Percentiles rank a stretch among this genome's conserved stretches.
Conservation (phyloP, 2,888 invertebrate genomes). For the Mimachlamys varia region DNA sequence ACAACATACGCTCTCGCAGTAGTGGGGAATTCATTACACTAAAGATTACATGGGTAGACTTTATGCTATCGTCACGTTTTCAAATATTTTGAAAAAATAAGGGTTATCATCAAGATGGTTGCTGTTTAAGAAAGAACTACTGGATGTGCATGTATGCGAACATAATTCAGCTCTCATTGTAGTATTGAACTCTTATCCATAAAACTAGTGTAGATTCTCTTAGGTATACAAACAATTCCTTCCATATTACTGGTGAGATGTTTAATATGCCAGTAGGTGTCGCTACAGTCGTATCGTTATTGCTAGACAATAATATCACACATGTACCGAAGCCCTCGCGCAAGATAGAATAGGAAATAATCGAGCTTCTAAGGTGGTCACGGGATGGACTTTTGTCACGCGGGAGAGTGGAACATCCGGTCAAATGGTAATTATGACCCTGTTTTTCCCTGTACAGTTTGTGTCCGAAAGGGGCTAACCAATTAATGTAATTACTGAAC, state of each 20-base stretch:
- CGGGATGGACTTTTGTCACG: not conserved
- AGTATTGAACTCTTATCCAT: no score
- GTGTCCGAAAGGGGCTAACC: not conserved
- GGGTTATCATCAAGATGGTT: no score
- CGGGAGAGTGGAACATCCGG: not conserved
- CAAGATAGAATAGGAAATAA: not conserved
- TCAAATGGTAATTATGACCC: not conserved
- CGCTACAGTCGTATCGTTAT: not conserved
- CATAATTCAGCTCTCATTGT: no score
- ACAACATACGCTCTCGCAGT: no score
- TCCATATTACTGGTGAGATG: no score
- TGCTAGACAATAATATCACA: not conserved
- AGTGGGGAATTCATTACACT: no score
- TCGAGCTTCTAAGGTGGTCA: not conserved
- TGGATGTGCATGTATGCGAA: no score
- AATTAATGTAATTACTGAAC: not conserved
- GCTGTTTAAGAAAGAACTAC: no score
- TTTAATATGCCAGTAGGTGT: not conserved
- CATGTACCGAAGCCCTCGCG: not conserved
- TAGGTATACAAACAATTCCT: not conserved
- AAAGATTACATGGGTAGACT: no score
- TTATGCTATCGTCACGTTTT: no score
- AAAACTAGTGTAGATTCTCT: not conserved
- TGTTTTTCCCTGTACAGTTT: not conserved
- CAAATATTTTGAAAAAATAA: no score